phyloP scores from a whole-genome alignment of 2,113 vertebrate species.

The Isichthys henryi region DNA sequence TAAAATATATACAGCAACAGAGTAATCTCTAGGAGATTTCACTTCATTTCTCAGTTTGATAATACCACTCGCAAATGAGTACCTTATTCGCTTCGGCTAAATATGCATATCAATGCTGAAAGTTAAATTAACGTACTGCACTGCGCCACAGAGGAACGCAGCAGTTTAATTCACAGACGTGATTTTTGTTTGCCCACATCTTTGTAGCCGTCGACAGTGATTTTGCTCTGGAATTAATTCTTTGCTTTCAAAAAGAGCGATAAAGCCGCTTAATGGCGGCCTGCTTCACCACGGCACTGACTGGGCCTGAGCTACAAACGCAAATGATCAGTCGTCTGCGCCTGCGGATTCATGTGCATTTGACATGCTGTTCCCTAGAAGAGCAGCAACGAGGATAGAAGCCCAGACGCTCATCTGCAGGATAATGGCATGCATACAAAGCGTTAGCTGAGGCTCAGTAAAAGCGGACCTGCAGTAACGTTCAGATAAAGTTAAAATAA shows the following conservation, averaged over 20 bases:
- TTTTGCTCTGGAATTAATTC: neutral
- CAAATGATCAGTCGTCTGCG: neutral
- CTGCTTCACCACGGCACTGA: neutral
- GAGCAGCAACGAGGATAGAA: neutral
- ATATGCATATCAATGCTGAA: neutral
- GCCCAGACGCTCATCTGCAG: neutral
- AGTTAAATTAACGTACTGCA: neutral
- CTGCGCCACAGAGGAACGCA: neutral
- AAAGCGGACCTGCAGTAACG: neutral
- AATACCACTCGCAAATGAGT: no score
- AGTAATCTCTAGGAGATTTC: neutral
- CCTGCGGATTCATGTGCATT: slow-evolving; percentile 23
- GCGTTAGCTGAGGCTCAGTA: slow-evolving; percentile 9
- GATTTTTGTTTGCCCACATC: neutral
- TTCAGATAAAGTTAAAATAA: neutral
- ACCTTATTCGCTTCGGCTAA: no score
- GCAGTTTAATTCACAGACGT: neutral
- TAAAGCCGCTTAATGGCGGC: neutral
- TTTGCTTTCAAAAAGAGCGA: neutral
- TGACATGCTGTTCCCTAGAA: neutral
- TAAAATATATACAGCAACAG: neutral
- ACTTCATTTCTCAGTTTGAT: neutral
- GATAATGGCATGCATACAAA: slow-evolving; percentile 16
- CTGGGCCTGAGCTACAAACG: neutral
- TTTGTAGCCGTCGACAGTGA: neutral